Evolutionary conservation across 2,888 invertebrate species (phyloP).

Genomic region (Blera fallax): DNA sequence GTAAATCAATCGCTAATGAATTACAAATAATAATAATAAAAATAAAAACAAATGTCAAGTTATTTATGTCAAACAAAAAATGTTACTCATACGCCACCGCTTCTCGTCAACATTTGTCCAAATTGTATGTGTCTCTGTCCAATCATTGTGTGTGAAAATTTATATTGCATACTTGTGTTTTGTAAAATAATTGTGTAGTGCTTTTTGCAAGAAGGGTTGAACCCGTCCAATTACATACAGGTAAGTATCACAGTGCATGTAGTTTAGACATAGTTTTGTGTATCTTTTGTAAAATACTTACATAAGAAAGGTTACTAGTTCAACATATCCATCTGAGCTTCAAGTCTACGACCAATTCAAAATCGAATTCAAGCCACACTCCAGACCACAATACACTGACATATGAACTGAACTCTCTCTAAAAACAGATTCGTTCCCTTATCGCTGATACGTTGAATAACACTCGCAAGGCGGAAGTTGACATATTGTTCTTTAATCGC

Average conservation of each 20-base stretch:
- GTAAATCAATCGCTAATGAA: background rate
- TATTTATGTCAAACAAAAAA: conserved; percentile 12
- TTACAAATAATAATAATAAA: background rate
- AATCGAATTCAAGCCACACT: conserved; percentile 28
- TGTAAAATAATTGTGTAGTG: conserved; percentile 39
- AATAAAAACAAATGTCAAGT: background rate
- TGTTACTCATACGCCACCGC: background rate
- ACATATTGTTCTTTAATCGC: conserved; percentile 92
- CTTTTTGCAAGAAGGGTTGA: conserved; percentile 24
- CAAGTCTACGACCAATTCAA: conserved; percentile 28
- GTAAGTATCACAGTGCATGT: conserved; percentile 40
- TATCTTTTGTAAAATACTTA: conserved; percentile 43
- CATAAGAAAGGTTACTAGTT: conserved; percentile 60
- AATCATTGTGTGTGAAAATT: background rate
- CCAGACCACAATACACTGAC: conserved; percentile 3
- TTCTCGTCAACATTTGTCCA: background rate
- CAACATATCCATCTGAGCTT: conserved; percentile 64
- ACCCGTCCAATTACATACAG: background rate
- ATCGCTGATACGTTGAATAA: conserved; percentile 75
- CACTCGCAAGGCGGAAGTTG: conserved; percentile 81
- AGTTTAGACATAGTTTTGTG: conserved; percentile 5
- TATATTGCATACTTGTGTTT: conserved; percentile 8
- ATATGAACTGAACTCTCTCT: conserved; percentile 17
- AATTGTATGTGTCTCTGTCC: background rate
- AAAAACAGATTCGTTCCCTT: conserved; percentile 51